Evolutionary conservation across 1,140 invertebrate species (phyloP).

Genomic region (Plectrocnemia conspersa): DNA sequence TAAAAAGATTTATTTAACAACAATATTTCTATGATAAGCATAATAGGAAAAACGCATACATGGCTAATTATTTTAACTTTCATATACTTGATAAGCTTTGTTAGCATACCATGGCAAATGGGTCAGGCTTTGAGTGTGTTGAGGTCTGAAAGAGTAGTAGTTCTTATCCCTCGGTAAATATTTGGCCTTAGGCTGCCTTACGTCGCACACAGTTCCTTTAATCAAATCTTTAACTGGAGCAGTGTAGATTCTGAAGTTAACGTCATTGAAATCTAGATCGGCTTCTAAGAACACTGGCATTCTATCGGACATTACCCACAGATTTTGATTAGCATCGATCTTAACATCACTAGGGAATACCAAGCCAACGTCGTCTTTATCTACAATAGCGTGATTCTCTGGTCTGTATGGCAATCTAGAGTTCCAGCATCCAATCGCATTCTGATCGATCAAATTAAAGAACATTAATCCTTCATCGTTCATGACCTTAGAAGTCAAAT

Average conservation of each 20-base stretch:
- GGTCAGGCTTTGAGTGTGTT: constrained; percentile 4
- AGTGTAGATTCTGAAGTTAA: constrained; percentile 72
- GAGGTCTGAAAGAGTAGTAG: constrained; percentile 8
- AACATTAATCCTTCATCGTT: constrained; percentile 68
- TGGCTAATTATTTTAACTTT: constrained; percentile 15
- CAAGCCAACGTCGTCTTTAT: constrained; percentile 67
- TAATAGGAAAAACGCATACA: background rate
- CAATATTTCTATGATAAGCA: background rate
- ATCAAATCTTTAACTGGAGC: constrained; percentile 60
- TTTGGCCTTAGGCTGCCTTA: constrained; percentile 6
- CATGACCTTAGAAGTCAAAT: constrained; percentile 68
- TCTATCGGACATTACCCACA: constrained; percentile 75
- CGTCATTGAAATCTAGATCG: constrained; percentile 66
- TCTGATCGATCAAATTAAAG: constrained; percentile 72
- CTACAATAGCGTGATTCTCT: constrained; percentile 65
- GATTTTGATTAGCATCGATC: constrained; percentile 59
- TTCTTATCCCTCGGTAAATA: background rate
- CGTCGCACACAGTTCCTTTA: constrained; percentile 66
- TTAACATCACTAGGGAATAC: constrained; percentile 76
- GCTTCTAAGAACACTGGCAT: constrained; percentile 73
- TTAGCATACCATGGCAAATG: constrained; percentile 21
- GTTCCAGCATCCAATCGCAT: constrained; percentile 78
- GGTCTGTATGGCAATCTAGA: constrained; percentile 58
- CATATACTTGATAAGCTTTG: constrained; percentile 29
- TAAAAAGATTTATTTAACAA: too few species aligned